Conservation (phyloP, 2,888 invertebrate genomes). For the Uloborus plumipes region DNA sequence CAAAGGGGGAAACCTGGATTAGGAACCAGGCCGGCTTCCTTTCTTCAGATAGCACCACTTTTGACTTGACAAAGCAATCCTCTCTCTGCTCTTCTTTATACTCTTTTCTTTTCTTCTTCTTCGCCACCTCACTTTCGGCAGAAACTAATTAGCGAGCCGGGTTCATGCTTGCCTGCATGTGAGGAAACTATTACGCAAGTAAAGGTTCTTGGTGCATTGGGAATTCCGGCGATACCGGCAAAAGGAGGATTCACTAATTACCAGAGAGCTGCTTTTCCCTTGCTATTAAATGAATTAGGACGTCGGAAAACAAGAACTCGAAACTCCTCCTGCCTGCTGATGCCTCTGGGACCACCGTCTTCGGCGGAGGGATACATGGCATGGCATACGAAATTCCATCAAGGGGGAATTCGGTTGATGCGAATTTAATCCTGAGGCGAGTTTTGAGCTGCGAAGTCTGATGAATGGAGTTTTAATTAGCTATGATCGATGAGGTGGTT, state of each 20-base stretch:
- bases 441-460: slow-evolving; percentile 29
- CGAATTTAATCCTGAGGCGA: slow-evolving; percentile 49
- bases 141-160: slow-evolving; percentile 58
- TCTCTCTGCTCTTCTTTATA: slow-evolving; percentile 2
- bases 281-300: slow-evolving; percentile 64
- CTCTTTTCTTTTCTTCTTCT: not conserved
- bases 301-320: slow-evolving; percentile 60
- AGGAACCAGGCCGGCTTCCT: too few relatives aligned
- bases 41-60: too few relatives aligned
- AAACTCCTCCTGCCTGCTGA: slow-evolving; percentile 46
- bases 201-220: slow-evolving; percentile 15
- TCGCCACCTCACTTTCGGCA: slow-evolving; percentile 19
- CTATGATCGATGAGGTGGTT: slow-evolving; percentile 53
- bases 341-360: slow-evolving; percentile 31
- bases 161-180: slow-evolving; percentile 27
- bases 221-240: slow-evolving; percentile 38
- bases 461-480: slow-evolving; percentile 63
- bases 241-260: slow-evolving; percentile 52
- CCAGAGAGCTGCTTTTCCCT: slow-evolving; percentile 53
- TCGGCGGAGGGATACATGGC: not conserved
- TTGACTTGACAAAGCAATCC: not conserved
- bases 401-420: slow-evolving; percentile 38
- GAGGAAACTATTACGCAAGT: slow-evolving; percentile 35
- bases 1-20: too few relatives aligned
- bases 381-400: slow-evolving; percentile 54